phyloP scores from a whole-genome alignment of 2,797 vertebrate species.

The Luscinia megarhynchos region DNA sequence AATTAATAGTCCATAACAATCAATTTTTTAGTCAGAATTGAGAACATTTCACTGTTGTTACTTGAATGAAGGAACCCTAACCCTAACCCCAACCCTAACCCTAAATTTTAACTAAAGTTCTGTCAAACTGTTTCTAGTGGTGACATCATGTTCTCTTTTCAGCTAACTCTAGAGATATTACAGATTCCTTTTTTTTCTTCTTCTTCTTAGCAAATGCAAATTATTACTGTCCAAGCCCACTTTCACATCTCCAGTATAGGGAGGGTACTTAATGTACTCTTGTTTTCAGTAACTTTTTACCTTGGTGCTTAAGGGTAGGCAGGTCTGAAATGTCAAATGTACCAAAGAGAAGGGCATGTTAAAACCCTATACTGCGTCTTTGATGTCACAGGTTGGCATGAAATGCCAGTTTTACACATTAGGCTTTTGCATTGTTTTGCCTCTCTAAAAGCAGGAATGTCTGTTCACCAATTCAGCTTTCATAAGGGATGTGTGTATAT shows the following conservation, averaged over 20 bases:
- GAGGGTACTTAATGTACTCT: neutral
- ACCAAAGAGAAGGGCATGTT: neutral
- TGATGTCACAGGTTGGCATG: neutral
- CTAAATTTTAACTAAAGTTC: neutral
- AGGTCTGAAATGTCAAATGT: neutral
- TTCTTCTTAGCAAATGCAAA: neutral
- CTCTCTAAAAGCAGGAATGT: neutral
- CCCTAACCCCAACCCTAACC: no score
- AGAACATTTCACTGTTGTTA: neutral
- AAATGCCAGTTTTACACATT: neutral
- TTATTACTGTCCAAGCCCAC: rapidly evolving
- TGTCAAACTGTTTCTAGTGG: neutral
- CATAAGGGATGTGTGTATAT: neutral
- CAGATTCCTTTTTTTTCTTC: no score
- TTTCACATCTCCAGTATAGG: neutral
- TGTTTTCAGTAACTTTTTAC: neutral
- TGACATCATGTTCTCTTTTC: neutral
- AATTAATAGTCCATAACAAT: neutral
- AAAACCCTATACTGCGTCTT: neutral
- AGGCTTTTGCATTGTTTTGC: neutral
- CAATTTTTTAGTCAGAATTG: neutral
- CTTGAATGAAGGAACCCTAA: neutral
- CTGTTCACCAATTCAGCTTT: neutral
- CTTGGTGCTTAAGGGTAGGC: neutral
- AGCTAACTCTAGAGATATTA: neutral